phyloP scores from a whole-genome alignment of 2,797 vertebrate genomes.

The Muscicapa comitata region DNA sequence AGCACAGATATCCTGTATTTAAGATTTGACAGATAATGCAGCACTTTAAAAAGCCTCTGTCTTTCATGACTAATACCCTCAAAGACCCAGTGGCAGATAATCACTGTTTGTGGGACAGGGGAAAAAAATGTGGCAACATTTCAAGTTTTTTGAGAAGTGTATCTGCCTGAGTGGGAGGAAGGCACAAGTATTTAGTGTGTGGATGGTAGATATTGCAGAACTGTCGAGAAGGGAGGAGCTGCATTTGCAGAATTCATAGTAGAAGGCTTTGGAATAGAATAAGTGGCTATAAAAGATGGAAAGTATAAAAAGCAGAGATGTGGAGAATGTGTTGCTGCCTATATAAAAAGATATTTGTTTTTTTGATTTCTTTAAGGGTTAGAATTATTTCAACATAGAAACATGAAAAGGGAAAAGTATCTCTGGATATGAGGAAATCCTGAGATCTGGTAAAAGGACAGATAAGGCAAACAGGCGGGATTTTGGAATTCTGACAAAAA shows the following conservation, averaged over 20 bases:
- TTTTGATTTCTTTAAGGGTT: not conserved
- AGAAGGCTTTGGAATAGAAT: not conserved
- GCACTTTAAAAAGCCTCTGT: not conserved
- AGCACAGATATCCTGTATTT: not conserved
- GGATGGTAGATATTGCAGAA: not conserved
- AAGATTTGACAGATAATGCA: constrained; percentile 22
- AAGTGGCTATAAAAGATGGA: not conserved
- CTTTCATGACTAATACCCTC: constrained; percentile 5
- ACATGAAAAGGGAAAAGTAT: not conserved
- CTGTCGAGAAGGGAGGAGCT: not conserved
- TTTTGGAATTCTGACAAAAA: not conserved
- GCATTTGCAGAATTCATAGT: not conserved
- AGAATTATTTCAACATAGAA: not conserved
- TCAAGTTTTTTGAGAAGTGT: not conserved
- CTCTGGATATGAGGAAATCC: not conserved
- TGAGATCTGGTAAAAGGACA: not conserved
- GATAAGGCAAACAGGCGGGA: not conserved
- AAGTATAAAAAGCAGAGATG: not conserved
- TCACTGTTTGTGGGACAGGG: not conserved
- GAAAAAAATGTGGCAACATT: not conserved
- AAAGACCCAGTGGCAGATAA: not conserved
- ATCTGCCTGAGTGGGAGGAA: not conserved
- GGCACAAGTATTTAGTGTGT: not conserved
- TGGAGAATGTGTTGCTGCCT: not conserved
- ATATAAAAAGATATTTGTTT: not conserved